A percentile compares a stretch with the other conserved stretches of the same genome.
Conservation (phyloP, 1,140 invertebrate species). For the Lordiphosa stackelbergi region DNA sequence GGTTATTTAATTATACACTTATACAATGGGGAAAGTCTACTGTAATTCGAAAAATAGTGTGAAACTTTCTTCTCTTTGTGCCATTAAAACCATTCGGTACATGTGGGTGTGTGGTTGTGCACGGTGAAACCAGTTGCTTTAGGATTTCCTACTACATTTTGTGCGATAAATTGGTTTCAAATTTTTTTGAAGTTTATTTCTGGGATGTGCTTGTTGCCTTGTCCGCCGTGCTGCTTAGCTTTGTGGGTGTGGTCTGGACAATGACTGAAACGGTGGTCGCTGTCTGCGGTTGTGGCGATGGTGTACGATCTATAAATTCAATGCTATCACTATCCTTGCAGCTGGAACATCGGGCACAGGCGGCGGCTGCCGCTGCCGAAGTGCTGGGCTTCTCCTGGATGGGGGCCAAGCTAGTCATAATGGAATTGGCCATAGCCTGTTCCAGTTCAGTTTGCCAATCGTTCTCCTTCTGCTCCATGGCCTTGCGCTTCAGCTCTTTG, state of each 20-base stretch:
- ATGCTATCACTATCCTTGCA: constrained; percentile 61
- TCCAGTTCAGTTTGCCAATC: constrained; percentile 85
- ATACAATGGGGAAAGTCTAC: constrained; percentile 42
- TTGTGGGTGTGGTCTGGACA: constrained; percentile 16
- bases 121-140: constrained; percentile 46
- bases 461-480: constrained; percentile 83
- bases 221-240: constrained; percentile 15
- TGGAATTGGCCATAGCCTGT: constrained; percentile 80
- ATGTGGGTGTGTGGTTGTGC: constrained; percentile 6
- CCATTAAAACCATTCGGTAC: constrained; percentile 5
- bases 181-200: constrained; percentile 20
- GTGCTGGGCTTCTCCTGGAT: constrained; percentile 63
- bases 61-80: constrained; percentile 4
- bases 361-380: constrained; percentile 4
- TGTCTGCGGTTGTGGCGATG: constrained; percentile 50
- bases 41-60: constrained; percentile 35
- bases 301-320: constrained; percentile 76
- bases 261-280: constrained; percentile 12
- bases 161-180: constrained; percentile 8
- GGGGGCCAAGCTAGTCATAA: constrained; percentile 67
- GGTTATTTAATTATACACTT: constrained; percentile 41
- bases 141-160: constrained; percentile 10
- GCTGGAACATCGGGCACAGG: constrained; percentile 12
- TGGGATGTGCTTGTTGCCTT: constrained; percentile 34
- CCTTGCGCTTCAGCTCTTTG: constrained; percentile 81